Evolutionary conservation across 2,113 vertebrate species (phyloP), one percentile per base, ranked within the genome.

Genomic region (Peucedramus taeniatus): DNA sequence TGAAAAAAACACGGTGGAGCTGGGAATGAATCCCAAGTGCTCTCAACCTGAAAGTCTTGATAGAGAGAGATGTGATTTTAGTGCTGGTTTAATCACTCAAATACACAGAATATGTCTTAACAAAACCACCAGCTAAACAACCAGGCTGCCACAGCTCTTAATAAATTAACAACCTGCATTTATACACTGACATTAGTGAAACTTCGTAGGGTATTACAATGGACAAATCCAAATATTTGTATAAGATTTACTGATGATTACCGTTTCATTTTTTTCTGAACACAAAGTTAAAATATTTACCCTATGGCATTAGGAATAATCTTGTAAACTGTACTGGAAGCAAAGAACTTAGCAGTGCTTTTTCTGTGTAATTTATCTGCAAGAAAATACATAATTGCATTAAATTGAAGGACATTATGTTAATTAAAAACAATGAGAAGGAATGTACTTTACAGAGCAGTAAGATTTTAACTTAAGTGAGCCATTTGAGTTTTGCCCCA

Each of bases 1-100:
- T 44, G 66, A 74, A 94, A 87, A 94, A 93, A 83, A 70, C 21
- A 50, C 28, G 49, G 26, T 64, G 31, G 68, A 53, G 11, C 20
- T 92, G 71, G 68, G 71, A 95, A 96, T 56, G 76, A 90, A 83
- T 91, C 75, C 84, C 68, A 83, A 93, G 90, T 56, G 42, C 47
- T 71, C 39, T 74, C 68, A 94, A 39, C 47, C 88, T 90, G 79
- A 81, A 90, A 83, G 49, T 50, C 23, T 70, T 71, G 60, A 75
- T 57, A 71, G 65, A 75, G 56, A 94, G 86, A 44, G 54, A 83
- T 68, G 42, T 44, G 82, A 11, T 8, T 96, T 86, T 44, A 85
- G 50, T 47, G 50, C 42, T 74, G n/a, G 42, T 63, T 93, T 63
- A 86, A 78, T 78, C 56, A 57, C 17, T 86, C 54, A 83, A 49